These are phyloP conservation scores for Acanthochromis polyacanthus DNA, from an alignment of 2,113 vertebrate genomes.

Conservation along the genomic window DNA sequence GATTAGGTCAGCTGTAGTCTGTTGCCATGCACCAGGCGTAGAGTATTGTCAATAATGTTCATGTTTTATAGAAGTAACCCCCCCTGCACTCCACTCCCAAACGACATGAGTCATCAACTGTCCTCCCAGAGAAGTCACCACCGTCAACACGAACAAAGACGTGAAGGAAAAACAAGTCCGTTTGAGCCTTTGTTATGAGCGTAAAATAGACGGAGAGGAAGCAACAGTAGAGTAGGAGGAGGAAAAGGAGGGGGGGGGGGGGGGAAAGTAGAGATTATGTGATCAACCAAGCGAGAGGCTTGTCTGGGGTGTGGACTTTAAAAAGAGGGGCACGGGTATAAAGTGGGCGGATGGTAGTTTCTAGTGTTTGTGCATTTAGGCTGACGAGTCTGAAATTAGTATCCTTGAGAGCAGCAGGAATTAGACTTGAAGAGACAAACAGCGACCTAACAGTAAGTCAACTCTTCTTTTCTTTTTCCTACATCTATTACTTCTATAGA, in stretches of 20 bases:
- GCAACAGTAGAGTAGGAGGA: not conserved
- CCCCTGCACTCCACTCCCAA: constrained; percentile 12
- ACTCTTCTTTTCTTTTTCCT: not conserved
- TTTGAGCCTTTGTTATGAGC: constrained; percentile 26
- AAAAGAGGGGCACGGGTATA: constrained; percentile 69
- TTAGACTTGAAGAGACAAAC: constrained; percentile 59
- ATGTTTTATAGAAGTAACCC: constrained; percentile 64
- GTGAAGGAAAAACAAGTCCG: constrained; percentile 1
- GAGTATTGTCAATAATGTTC: constrained; percentile 52
- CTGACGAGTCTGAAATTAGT: constrained; percentile 63
- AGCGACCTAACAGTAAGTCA: constrained; percentile 63
- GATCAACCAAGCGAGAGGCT: constrained; percentile 48
- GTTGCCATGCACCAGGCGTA: constrained; percentile 66
- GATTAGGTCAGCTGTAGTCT: constrained; percentile 33
- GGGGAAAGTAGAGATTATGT: constrained; percentile 35
- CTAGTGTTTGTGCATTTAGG: constrained; percentile 71
- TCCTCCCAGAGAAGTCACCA: constrained; percentile 30
- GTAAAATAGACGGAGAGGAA: not conserved
- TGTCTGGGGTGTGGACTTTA: constrained; percentile 72
- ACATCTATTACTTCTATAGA: not conserved
- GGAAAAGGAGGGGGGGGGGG: not conserved
- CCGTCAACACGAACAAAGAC: constrained; percentile 59
- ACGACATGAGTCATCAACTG: constrained; percentile 70
- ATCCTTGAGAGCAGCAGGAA: constrained; percentile 61
- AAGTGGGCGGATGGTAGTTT: constrained; percentile 66